Evolutionary conservation across 1,140 invertebrate species (phyloP), one percentile per base, ranked within the genome.

Genomic region (Cherax destructor): DNA sequence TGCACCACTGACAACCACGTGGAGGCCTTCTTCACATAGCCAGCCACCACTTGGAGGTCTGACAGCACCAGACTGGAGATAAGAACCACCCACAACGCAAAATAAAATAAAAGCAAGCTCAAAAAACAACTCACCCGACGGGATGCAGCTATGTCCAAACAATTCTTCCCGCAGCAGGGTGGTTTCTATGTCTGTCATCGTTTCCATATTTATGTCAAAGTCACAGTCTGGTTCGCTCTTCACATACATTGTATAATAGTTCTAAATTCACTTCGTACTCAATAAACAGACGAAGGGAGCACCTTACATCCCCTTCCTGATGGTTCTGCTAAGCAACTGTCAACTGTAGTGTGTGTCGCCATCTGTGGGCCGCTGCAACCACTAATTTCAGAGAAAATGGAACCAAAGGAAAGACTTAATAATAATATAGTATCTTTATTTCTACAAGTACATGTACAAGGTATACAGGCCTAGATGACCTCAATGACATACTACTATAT

Each of bases 181-280:
- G 1, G 87, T 88, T 21, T 88, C 87, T 49, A 88, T 81, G 47
- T 88, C 87, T 74, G 87, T 88, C 87, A 88, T 52, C 77, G 83
- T 88, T 56, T 88, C 87, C 87, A 88, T 88, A 13, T 61, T 83
- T 41, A 88, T 88, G 61, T 88, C 87, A 59, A 88, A 88, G 87
- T 88, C 87, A 83, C 87, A 88, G 65, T 88, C 87, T 21, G 87
- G 87, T 56, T 88, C 87, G 50, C 65, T 88, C 18, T 88, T 88
- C 61, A 88, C 87, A 78, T 88, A 88, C 87, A 88, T 88, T 24
- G 18, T 88, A 79, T 24, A 11, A 24, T 9, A 11, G n/a, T 52
- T 59, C 10, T 4, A n/a, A 56, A n/a, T 7, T 30, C 59, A 69
- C 81, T 79, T 49, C n/a, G 50, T 59, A 56, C 79, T 81, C 49